Conservation (phyloP, 64 coral and sea anemone genomes). For the Pocillopora damicornis region DNA sequence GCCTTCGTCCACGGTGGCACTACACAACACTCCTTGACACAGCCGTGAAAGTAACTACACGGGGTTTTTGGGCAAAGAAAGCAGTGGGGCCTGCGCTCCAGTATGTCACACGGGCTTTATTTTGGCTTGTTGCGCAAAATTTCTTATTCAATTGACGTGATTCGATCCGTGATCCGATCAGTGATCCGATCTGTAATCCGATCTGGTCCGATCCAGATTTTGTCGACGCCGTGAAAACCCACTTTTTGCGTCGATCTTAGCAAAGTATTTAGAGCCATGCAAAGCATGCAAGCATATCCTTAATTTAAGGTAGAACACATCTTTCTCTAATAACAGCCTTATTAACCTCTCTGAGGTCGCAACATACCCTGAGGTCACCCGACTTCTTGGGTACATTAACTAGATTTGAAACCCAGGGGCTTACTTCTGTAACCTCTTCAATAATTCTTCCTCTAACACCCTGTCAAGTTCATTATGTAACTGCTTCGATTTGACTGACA, state of each 20-base stretch:
- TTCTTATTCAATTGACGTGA: too few species aligned
- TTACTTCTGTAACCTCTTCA: constrained; percentile 39
- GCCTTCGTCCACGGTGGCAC: too few species aligned
- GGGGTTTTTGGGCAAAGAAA: too few species aligned
- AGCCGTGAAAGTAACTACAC: too few species aligned
- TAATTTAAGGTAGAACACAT: constrained; percentile 35
- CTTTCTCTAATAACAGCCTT: constrained; percentile 46
- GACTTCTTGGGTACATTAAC: constrained; percentile 32
- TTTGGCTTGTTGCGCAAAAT: too few species aligned
- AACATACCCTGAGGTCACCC: constrained; percentile 35
- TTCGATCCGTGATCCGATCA: too few species aligned
- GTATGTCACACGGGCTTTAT: too few species aligned
- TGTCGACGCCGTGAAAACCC: constrained; percentile 13
- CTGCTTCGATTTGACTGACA: constrained; percentile 44
- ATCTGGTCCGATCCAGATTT: too few species aligned
- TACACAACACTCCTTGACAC: too few species aligned
- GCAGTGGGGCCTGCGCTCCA: too few species aligned
- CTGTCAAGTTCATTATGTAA: constrained; percentile 52
- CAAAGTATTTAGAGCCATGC: constrained; percentile 41
- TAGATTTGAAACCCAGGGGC: constrained; percentile 29
- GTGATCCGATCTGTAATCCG: too few species aligned
- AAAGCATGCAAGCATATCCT: constrained; percentile 39
- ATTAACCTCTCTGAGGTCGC: constrained; percentile 36
- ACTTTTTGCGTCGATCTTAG: constrained; percentile 43
- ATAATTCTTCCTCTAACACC: constrained; percentile 40